These are phyloP conservation scores for Brachionichthys hirsutus DNA, from an alignment of 2,113 vertebrate species.

Conservation along the genomic window DNA sequence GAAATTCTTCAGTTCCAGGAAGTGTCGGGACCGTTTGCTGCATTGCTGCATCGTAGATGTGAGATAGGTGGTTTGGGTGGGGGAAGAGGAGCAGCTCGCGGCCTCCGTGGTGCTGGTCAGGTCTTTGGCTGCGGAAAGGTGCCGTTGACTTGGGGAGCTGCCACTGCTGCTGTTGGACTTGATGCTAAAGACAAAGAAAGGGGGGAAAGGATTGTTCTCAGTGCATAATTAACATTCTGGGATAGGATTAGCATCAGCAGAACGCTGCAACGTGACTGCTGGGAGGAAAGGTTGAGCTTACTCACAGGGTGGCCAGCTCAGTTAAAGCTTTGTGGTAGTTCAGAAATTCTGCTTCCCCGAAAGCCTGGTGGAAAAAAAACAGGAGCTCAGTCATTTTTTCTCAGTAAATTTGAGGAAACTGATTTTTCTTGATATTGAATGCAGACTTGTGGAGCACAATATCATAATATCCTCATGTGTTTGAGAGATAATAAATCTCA, in stretches of 20 bases:
- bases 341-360: constrained; percentile 86
- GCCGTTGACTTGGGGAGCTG: constrained; percentile 79
- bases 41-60: constrained; percentile 85
- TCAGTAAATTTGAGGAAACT: too few species aligned
- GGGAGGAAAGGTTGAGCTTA: constrained; percentile 22
- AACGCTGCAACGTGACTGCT: background rate
- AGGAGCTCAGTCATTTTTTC: background rate
- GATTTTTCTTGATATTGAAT: too few species aligned
- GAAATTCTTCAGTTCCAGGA: constrained; percentile 96
- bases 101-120: constrained; percentile 81
- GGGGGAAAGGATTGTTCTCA: constrained; percentile 17
- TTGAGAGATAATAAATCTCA: too few species aligned
- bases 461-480: too few species aligned
- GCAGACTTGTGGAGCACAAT: too few species aligned
- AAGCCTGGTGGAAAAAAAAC: constrained; percentile 76
- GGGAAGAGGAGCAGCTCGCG: constrained; percentile 66
- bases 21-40: constrained; percentile 93
- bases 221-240: constrained; percentile 48
- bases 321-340: constrained; percentile 87
- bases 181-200: constrained; percentile 52
- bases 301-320: constrained; percentile 88
- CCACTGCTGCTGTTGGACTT: constrained; percentile 63
- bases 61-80: constrained; percentile 92
- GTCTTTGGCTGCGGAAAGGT: constrained; percentile 92
- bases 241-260: constrained; percentile 29